Evolutionary conservation across 2,888 invertebrate species (phyloP).

Genomic region (Mayetiola destructor): DNA sequence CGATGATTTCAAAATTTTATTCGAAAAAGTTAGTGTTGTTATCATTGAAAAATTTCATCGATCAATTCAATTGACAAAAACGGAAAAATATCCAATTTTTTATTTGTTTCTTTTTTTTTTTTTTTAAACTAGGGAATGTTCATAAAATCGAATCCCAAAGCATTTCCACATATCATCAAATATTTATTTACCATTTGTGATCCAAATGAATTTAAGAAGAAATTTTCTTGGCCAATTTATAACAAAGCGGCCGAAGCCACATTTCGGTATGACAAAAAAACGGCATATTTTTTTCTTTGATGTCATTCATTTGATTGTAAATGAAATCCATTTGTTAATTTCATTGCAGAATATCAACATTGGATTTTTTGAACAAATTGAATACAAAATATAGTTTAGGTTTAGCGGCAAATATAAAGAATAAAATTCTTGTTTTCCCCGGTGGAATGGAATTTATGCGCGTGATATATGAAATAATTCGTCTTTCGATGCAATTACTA

Average conservation of each 20-base stretch:
- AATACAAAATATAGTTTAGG: constrained; percentile 31
- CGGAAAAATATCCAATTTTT: background rate
- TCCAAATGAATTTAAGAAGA: constrained; percentile 30
- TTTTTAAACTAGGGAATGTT: constrained; percentile 28
- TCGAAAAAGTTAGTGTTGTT: constrained; percentile 15
- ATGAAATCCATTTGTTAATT: too few species aligned
- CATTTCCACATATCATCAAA: constrained; percentile 32
- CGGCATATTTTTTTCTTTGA: background rate
- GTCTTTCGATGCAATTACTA: constrained; percentile 23
- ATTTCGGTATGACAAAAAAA: constrained; percentile 21
- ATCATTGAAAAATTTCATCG: background rate
- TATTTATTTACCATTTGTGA: constrained; percentile 31
- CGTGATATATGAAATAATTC: constrained; percentile 28
- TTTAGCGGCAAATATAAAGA: constrained; percentile 28
- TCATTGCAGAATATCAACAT: constrained; percentile 28
- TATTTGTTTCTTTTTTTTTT: background rate
- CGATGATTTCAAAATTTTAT: constrained; percentile 26
- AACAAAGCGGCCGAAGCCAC: constrained; percentile 31
- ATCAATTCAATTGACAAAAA: background rate
- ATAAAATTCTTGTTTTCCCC: constrained; percentile 32
- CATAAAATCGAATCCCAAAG: constrained; percentile 31
- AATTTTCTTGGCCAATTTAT: constrained; percentile 33
- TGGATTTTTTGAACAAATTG: constrained; percentile 30
- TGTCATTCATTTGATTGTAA: background rate
- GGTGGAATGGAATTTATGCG: constrained; percentile 33